Base-by-base conservation (phyloP, 2,797 vertebrate genomes). In the Sebastes melanostomus region DNA sequence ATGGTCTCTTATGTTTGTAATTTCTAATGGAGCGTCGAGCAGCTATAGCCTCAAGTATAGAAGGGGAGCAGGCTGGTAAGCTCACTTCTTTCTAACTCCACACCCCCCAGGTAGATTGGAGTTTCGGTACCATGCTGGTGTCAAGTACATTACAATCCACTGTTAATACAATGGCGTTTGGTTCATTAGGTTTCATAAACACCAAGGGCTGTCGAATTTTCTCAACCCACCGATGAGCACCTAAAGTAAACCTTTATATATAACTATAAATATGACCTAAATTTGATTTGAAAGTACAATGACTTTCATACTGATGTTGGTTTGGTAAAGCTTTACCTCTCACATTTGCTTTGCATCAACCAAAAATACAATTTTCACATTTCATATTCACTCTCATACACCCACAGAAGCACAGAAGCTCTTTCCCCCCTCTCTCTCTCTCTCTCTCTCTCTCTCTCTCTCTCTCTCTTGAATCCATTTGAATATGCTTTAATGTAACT, bases 381-480 rank as follows among this genome's bases (percentile, higher is more conserved):
- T 67, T 62, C 29, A 75, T 71, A 78, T 69, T 52, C 16, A 46
- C 32, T 62, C 18, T 67, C 34, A 68, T 16, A 71, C 55, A 27
- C 24, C 27, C 66, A 69, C 65, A 3, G 8, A 65, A 0, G n/a
- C 34, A 6, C n/a, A 42, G 54, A 54, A 0, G 42, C 67, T 54
- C 8, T 69, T 18, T 55, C 34, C 22, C 12, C 14, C 32, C 20
- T 3, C 2, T 8, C 42, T 46, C 38, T 16, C 36, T 38, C 13
- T 60, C 25, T 54, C 13, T 67, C 13, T 59, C n/a, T 22, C 38
- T 70, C 22, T 54, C 13, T 67, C 13, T 22, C 13, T 67, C 13
- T 22, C 38, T 70, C 22, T 55, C 13, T 67, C 13, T 22, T 30
- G 27, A 42, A 46, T 7, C 20, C 8, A 36, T 79, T 27, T 58